Evolutionary conservation across 2,888 invertebrate genomes (phyloP).

Genomic region (Sacculina carcini): DNA sequence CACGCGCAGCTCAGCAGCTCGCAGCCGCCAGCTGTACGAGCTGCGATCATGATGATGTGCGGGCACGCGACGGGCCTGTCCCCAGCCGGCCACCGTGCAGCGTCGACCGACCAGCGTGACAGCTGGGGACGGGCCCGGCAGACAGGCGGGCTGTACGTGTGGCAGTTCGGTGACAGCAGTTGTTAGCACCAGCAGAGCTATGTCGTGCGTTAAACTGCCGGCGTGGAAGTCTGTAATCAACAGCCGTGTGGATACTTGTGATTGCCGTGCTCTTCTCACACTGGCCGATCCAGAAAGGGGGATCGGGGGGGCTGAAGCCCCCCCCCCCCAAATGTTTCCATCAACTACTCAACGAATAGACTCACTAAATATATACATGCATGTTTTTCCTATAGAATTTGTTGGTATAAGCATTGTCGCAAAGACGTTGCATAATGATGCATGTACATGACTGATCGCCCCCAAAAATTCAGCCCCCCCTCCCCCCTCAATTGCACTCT

Average conservation of each 20-base stretch:
- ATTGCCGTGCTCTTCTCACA: too few relatives aligned
- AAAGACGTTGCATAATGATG: too few relatives aligned
- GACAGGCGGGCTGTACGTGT: slow-evolving; percentile 7
- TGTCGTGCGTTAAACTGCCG: slow-evolving; percentile 7
- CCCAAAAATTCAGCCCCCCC: too few relatives aligned
- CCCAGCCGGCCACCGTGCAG: slow-evolving; percentile 7
- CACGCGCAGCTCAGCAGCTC: background rate
- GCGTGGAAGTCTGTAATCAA: slow-evolving; percentile 3
- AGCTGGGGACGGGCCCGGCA: slow-evolving; percentile 3
- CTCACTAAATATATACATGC: too few relatives aligned
- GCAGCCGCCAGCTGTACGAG: slow-evolving; percentile 5
- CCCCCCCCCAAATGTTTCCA: too few relatives aligned
- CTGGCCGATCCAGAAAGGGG: too few relatives aligned
- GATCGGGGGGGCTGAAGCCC: too few relatives aligned
- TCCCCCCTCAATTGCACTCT: too few relatives aligned
- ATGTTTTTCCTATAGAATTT: too few relatives aligned
- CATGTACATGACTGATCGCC: too few relatives aligned
- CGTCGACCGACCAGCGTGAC: background rate
- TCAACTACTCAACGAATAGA: too few relatives aligned
- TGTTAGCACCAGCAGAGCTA: slow-evolving; percentile 7
- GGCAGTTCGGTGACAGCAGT: slow-evolving; percentile 5
- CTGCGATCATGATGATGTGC: background rate
- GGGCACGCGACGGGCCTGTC: slow-evolving; percentile 2
- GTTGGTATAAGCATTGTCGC: too few relatives aligned
- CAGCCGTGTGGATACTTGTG: background rate